phyloP scores from a whole-genome alignment of 2,888 invertebrate species.

The Trachelus iudaicus region DNA sequence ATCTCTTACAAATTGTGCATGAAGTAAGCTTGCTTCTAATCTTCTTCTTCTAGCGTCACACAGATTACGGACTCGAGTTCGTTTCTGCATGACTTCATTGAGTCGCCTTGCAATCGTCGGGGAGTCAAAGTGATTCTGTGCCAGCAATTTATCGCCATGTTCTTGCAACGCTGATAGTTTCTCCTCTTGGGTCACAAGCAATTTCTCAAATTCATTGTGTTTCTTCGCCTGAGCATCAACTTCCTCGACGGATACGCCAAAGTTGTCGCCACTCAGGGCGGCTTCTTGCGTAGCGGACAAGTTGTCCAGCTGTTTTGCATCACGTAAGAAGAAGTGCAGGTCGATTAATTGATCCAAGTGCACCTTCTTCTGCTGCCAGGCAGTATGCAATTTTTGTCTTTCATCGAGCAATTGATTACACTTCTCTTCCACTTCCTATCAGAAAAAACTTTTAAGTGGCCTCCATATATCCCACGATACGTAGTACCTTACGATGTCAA shows the following conservation, averaged over 20 bases:
- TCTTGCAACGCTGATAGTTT: conserved; percentile 83
- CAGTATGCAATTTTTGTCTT: conserved; percentile 80
- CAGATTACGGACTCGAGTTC: conserved; percentile 74
- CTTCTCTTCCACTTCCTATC: conserved; percentile 81
- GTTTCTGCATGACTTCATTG: conserved; percentile 78
- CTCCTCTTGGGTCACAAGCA: conserved; percentile 89
- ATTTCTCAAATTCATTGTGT: conserved; percentile 94
- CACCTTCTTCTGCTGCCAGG: conserved; percentile 91
- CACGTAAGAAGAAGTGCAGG: conserved; percentile 92
- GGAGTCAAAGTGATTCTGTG: conserved; percentile 92
- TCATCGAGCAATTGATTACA: conserved; percentile 83
- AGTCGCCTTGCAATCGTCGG: conserved; percentile 81
- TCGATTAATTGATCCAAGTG: conserved; percentile 92
- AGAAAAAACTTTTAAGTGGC: conserved; percentile 9
- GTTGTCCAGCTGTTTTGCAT: conserved; percentile 92
- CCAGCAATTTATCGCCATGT: conserved; percentile 87
- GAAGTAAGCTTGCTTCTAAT: conserved; percentile 82
- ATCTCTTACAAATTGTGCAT: conserved; percentile 92
- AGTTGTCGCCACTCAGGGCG: conserved; percentile 77
- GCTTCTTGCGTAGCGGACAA: conserved; percentile 90
- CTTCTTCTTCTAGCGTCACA: conserved; percentile 75
- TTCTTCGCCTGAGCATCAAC: conserved; percentile 91
- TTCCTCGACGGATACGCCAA: conserved; percentile 85
- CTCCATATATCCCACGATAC: background rate
- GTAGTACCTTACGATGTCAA: background rate